phyloP scores from a whole-genome alignment of 2,888 invertebrate genomes.

The Vannuccia rotundouncinata region DNA sequence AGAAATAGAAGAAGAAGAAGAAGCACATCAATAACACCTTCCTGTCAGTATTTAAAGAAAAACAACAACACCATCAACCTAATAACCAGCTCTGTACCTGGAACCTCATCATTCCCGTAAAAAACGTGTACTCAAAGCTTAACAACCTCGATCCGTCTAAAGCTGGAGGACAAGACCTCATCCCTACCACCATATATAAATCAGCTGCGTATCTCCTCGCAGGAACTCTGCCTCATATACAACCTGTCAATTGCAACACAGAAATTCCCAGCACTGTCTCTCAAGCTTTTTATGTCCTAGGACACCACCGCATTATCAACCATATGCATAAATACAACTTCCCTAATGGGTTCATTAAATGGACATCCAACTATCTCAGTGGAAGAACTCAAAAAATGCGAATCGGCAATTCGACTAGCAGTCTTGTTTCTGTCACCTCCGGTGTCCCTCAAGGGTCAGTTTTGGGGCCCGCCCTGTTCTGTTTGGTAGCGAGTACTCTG shows the following conservation, averaged over 20 bases:
- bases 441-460: constrained; percentile 1
- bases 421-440: not conserved
- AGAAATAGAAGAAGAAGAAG: too few species aligned
- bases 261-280: not conserved
- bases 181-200: not conserved
- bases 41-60: not conserved
- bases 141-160: not conserved
- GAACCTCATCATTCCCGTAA: not conserved
- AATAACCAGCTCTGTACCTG: not conserved
- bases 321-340: not conserved
- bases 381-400: not conserved
- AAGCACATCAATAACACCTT: not conserved
- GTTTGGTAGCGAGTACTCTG: not conserved
- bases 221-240: not conserved
- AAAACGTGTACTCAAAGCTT: too few species aligned
- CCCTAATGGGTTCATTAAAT: not conserved
- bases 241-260: not conserved
- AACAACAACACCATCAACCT: not conserved
- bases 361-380: not conserved
- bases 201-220: not conserved
- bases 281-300: not conserved
- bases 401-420: not conserved
- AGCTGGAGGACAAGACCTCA: not conserved
- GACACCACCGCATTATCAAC: not conserved
- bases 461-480: not conserved